Evolutionary conservation across 2,797 vertebrate genomes (phyloP), one percentile per base, ranked within the genome.

Genomic region (Aulostomus chinensis): DNA sequence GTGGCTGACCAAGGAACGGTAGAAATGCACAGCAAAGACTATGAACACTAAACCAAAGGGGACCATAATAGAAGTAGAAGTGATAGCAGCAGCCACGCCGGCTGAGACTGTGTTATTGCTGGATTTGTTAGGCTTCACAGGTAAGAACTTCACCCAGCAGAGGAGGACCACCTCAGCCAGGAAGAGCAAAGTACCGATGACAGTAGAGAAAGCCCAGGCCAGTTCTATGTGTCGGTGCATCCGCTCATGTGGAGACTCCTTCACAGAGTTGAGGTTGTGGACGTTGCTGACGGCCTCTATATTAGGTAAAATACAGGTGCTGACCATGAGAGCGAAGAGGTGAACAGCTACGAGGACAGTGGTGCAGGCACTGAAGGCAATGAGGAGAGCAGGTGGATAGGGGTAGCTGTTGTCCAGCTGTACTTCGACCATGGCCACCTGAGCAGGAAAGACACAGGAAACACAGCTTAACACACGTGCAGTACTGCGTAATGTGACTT

Each of bases 361-460:
- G 34, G 97, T 99, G 73, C 97, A 99, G 75, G 95, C 96, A 22
- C 97, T 98, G 88, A 99, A 99, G 68, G 95, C 96, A 0, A 99
- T 96, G 26, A 99, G 85, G 52, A 99, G 93, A 22, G 94, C 95
- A 0, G 90, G 92, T 0, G 96, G 97, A 64, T 99, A 99, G 1
- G 90, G 86, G 0, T 97, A 93, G 0, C 88, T 90, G 7, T 90
- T 76, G 0, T 99, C 96, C 60, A 99, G 86, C 87, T 99, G 97
- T 25, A 98, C 96, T 79, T 99, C 97, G 32, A 99, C 97, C 97
- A 99, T 99, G 0, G 97, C 97, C 70, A 99, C 97, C 97, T 99
- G 64, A 37, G 9, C 15, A n/a, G 24, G 18, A 10, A 0, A 52
- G 22, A 17, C 22, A 56, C 6, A n/a, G n/a, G 56, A 25, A 18